Evolutionary conservation across 2,113 vertebrate genomes (phyloP).

Genomic region (Phylloscopus whistleri): DNA sequence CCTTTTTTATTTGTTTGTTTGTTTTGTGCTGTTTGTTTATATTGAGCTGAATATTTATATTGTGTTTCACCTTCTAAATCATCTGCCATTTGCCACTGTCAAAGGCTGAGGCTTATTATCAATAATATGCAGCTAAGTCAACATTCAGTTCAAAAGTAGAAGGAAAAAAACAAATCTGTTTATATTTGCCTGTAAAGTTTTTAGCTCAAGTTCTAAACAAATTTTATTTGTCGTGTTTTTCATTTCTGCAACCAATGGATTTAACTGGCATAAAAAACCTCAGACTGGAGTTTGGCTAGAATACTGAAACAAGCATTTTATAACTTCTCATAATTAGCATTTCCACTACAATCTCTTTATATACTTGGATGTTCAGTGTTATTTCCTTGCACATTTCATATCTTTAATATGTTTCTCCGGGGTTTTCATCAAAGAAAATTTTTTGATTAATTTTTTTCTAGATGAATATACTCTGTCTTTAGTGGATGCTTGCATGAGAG

Average conservation of each 20-base stretch:
- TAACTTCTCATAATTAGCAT: not conserved
- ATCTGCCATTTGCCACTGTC: not conserved
- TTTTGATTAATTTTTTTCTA: constrained; percentile 26
- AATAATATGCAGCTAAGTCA: not conserved
- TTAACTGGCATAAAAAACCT: not conserved
- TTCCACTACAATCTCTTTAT: not conserved
- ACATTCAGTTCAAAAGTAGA: not conserved
- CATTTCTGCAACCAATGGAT: not conserved
- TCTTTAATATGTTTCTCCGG: constrained; percentile 11
- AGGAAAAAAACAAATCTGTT: not conserved
- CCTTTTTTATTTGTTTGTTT: not conserved
- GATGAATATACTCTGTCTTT: not conserved
- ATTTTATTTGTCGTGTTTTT: not conserved
- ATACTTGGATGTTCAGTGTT: not conserved
- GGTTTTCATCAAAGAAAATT: constrained; percentile 1
- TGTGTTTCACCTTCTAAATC: not conserved
- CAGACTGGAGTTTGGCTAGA: not conserved
- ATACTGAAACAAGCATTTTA: not conserved
- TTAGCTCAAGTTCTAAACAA: not conserved
- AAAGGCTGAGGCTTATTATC: not conserved
- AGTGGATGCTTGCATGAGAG: not conserved
- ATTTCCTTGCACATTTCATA: not conserved
- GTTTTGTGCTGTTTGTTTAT: not conserved
- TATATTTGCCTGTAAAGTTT: not conserved
- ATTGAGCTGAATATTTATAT: not conserved